Conservation (phyloP, 2,797 vertebrate species). For the Rhadinocentrus ornatus region DNA sequence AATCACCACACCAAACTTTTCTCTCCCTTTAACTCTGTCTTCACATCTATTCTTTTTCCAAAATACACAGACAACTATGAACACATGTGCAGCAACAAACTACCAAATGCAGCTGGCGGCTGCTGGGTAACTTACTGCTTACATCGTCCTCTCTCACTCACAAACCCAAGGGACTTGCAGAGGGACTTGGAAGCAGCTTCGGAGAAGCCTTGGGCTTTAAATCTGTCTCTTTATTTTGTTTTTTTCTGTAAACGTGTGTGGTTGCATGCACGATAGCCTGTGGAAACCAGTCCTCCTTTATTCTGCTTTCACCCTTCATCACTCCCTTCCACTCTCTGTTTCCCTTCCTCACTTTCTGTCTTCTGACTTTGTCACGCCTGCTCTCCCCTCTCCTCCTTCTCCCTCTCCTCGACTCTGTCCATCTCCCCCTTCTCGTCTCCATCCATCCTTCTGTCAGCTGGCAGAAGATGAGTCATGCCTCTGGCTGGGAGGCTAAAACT, state of each 20-base stretch:
- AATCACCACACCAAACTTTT: background rate
- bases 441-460: conserved; percentile 82
- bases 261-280: conserved; percentile 35
- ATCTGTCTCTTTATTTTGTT: conserved; percentile 47
- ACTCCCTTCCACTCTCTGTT: conserved; percentile 3
- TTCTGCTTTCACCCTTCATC: conserved; percentile 26
- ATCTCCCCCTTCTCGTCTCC: conserved; percentile 62
- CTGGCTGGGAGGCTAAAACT: conserved; percentile 76
- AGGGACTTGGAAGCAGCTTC: conserved; percentile 63
- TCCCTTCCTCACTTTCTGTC: conserved; percentile 7
- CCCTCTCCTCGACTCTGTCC: conserved; percentile 40
- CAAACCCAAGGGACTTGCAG: conserved; percentile 48
- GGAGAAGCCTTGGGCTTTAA: conserved; percentile 51
- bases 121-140: conserved; percentile 49
- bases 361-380: conserved; percentile 50
- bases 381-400: conserved; percentile 32
- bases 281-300: conserved; percentile 31
- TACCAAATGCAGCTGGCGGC: conserved; percentile 56
- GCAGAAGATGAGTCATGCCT: conserved; percentile 82
- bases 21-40: background rate
- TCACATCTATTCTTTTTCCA: conserved; percentile 32
- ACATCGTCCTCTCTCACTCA: conserved; percentile 16
- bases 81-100: conserved; percentile 32
- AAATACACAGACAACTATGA: conserved; percentile 21
- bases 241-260: conserved; percentile 38